phyloP scores from a whole-genome alignment of 2,113 vertebrate species.

The Epinephelus cyanopodus region DNA sequence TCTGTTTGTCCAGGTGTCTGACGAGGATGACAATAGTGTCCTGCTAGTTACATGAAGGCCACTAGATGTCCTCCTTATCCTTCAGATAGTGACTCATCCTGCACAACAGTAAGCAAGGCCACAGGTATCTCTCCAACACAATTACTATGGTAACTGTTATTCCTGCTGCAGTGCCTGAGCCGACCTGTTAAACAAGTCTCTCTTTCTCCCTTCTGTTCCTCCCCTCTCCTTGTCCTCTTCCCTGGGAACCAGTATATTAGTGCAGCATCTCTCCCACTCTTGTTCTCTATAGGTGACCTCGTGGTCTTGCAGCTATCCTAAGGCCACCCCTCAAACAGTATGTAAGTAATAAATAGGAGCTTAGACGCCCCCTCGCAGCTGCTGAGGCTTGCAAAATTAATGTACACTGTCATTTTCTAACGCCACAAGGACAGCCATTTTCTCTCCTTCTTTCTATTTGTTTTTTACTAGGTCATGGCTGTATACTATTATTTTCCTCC shows the following conservation, averaged over 20 bases:
- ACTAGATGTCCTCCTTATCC: slow-evolving; percentile 62
- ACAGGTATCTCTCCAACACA: not conserved
- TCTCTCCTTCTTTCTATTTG: not conserved
- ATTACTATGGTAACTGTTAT: slow-evolving; percentile 41
- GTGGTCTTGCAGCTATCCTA: slow-evolving; percentile 24
- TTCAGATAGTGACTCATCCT: slow-evolving; percentile 20
- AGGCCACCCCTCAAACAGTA: slow-evolving; percentile 17
- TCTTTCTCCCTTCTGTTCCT: not conserved
- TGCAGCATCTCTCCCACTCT: not conserved
- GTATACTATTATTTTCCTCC: not conserved
- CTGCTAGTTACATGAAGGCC: slow-evolving; percentile 4
- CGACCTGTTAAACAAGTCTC: slow-evolving; percentile 12
- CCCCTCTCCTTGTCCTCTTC: not conserved
- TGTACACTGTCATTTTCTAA: slow-evolving; percentile 12
- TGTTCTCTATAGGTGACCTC: slow-evolving; percentile 3
- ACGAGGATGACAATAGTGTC: not conserved
- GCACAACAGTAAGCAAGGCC: not conserved
- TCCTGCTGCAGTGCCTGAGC: slow-evolving; percentile 28
- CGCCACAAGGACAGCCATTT: slow-evolving; percentile 1
- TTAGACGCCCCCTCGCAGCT: slow-evolving; percentile 16
- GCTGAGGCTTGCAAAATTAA: slow-evolving; percentile 33
- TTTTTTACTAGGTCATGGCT: slow-evolving; percentile 4
- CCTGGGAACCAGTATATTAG: not conserved
- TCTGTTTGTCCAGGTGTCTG: not conserved
- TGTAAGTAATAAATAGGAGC: slow-evolving; percentile 5